Conservation (phyloP, 2,888 invertebrate genomes). For the Vannuccia rotundouncinata region DNA sequence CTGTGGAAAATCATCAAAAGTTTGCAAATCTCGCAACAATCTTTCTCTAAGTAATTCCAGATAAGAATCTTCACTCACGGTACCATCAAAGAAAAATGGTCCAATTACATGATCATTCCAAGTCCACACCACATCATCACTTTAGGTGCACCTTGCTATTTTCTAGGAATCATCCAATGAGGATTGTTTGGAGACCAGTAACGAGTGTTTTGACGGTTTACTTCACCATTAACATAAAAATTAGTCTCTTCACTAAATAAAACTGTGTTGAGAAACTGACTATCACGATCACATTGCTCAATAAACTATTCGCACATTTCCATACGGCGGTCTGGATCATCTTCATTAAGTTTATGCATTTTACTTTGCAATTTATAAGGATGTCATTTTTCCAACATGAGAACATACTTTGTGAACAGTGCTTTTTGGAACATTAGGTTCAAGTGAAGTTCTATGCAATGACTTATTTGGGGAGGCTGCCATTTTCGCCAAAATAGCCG, state of each 20-base stretch:
- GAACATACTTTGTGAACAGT: background rate
- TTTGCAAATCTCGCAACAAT: background rate
- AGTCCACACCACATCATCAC: background rate
- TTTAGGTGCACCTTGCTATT: constrained; percentile 20
- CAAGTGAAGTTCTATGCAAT: background rate
- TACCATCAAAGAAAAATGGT: constrained; percentile 37
- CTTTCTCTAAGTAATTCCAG: constrained; percentile 23
- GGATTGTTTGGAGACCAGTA: constrained; percentile 33
- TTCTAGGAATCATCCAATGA: background rate
- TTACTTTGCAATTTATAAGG: constrained; percentile 11
- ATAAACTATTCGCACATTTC: constrained; percentile 11
- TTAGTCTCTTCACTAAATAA: constrained; percentile 35
- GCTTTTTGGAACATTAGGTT: constrained; percentile 10
- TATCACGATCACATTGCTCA: background rate
- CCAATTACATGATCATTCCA: constrained; percentile 32
- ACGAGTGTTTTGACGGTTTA: constrained; percentile 36
- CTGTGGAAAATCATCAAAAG: background rate
- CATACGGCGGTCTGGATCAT: constrained; percentile 17
- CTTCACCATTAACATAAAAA: constrained; percentile 36
- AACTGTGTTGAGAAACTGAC: constrained; percentile 5
- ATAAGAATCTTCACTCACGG: constrained; percentile 34
- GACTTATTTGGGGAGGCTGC: background rate
- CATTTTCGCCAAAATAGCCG: background rate
- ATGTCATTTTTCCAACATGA: background rate
- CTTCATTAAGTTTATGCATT: constrained; percentile 5